Evolutionary conservation across 2,113 vertebrate genomes (phyloP), one percentile per base, ranked within the genome.

Genomic region (Pachycephala philippinensis): DNA sequence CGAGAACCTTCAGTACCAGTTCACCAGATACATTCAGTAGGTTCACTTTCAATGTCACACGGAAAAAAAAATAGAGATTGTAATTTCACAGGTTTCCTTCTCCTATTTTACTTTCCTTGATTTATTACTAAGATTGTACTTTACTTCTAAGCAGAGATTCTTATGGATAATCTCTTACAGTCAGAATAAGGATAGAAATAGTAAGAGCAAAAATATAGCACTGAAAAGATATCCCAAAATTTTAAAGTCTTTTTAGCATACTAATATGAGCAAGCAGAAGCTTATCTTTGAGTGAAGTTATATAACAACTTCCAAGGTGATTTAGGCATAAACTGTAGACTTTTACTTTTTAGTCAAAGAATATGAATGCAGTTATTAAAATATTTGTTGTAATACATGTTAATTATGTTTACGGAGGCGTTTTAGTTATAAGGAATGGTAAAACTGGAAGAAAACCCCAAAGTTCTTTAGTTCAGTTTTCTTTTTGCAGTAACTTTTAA

Each of bases 81-180:
- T 69, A 66, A 70, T 96, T 90, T 90, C 37, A 52, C 27, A 75
- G 30, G 13, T 95, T 89, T 19, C 42, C 45, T 92, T 59, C 33
- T 82, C 22, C 87, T 93, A 14, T 81, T 84, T 84, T 87, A 40
- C 6, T 70, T 80, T 72, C 33, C 12, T 27, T 79, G 3, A 18
- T 66, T 63, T 88, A 39, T 57, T 56, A 33, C 11, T 61, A 26
- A 60, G 6, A 33, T 47, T 26, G 2, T n/a, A 74, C 6, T 66
- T 88, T 40, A 49, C 16, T 68, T 65, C 10, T 50, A 52, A 84
- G 21, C 13, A 83, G 10, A 88, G 23, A 59, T 68, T 85, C 18
- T 11, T 75, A 49, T 0, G 6, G 37, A 81, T 49, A 70, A 56
- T 12, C 2, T 78, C 3, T 66, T 64, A 45, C 3, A 54, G 20